Evolutionary conservation across 2,113 vertebrate species (phyloP).

Genomic region (Helogale parvula): DNA sequence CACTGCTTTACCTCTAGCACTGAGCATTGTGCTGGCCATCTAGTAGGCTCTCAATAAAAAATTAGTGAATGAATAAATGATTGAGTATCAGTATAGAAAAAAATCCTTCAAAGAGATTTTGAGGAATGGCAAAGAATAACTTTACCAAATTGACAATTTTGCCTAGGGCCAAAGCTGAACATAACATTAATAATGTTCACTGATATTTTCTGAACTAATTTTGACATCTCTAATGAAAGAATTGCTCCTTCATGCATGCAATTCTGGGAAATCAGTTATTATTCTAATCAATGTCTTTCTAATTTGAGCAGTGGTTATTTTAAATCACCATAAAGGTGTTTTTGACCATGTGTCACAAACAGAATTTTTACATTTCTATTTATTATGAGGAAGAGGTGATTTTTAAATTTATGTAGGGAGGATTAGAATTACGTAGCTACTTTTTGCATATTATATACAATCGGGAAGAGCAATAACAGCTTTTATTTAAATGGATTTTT

Average conservation of each 20-base stretch:
- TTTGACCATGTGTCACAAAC: constrained; percentile 37
- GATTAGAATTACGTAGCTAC: constrained; percentile 74
- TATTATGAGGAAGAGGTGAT: constrained; percentile 66
- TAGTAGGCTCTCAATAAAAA: background rate
- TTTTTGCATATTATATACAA: constrained; percentile 71
- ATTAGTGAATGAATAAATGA: constrained; percentile 24
- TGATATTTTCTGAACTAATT: constrained; percentile 59
- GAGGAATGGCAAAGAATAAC: constrained; percentile 65
- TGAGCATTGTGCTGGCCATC: background rate
- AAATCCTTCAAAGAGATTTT: constrained; percentile 43
- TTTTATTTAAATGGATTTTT: constrained; percentile 78
- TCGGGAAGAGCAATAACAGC: constrained; percentile 32
- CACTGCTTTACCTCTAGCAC: background rate
- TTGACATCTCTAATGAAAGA: constrained; percentile 46
- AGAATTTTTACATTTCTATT: constrained; percentile 71
- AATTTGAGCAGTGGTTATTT: constrained; percentile 70
- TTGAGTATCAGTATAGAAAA: constrained; percentile 28
- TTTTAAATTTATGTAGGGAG: constrained; percentile 60
- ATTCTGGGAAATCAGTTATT: constrained; percentile 68
- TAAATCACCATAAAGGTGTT: constrained; percentile 40
- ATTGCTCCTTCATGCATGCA: constrained; percentile 45
- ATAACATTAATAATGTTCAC: constrained; percentile 25
- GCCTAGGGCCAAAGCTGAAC: constrained; percentile 44
- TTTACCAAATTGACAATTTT: constrained; percentile 64
- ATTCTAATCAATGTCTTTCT: constrained; percentile 65